These are phyloP conservation scores for Cassiopea xamachana DNA, from an alignment of 30 jellyfish, hydroid and myxozoan species.

Conservation along the genomic window DNA sequence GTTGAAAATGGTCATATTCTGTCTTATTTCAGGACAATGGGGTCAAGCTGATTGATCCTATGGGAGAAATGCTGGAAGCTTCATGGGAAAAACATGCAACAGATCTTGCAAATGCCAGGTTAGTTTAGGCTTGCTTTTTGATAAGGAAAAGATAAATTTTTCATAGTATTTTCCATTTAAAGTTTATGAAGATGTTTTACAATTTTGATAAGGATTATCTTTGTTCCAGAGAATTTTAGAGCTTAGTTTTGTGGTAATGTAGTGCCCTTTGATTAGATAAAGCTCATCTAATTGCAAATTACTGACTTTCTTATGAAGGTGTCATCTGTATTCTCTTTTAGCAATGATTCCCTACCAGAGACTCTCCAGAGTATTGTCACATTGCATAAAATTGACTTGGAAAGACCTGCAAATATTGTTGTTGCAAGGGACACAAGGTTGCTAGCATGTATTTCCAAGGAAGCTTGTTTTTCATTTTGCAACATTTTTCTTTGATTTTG, in stretches of 20 bases:
- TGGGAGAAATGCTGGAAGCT: constrained; percentile 96
- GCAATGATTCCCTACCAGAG: constrained; percentile 57
- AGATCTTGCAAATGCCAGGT: constrained; percentile 84
- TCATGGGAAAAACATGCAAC: constrained; percentile 96
- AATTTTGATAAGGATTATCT: too few species aligned
- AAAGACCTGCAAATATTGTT: constrained; percentile 55
- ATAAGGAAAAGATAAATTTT: too few species aligned
- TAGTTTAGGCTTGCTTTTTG: background rate
- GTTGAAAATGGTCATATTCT: background rate
- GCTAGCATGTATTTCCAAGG: background rate
- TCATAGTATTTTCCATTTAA: too few species aligned
- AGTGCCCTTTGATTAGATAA: too few species aligned
- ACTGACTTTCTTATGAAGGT: too few species aligned
- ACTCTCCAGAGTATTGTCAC: constrained; percentile 54
- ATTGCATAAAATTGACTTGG: constrained; percentile 53
- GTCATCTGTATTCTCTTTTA: constrained; percentile 5
- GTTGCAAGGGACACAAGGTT: constrained; percentile 97
- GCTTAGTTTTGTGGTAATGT: too few species aligned
- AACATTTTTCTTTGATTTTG: too few species aligned
- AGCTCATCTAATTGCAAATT: too few species aligned
- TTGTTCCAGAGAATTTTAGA: too few species aligned
- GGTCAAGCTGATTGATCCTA: constrained; percentile 90
- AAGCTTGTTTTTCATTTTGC: background rate
- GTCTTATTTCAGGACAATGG: constrained; percentile 89
- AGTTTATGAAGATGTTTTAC: too few species aligned